Evolutionary conservation across 2,888 invertebrate genomes (phyloP), one percentile per base, ranked within the genome.

Genomic region (Pyrochroa serraticornis): DNA sequence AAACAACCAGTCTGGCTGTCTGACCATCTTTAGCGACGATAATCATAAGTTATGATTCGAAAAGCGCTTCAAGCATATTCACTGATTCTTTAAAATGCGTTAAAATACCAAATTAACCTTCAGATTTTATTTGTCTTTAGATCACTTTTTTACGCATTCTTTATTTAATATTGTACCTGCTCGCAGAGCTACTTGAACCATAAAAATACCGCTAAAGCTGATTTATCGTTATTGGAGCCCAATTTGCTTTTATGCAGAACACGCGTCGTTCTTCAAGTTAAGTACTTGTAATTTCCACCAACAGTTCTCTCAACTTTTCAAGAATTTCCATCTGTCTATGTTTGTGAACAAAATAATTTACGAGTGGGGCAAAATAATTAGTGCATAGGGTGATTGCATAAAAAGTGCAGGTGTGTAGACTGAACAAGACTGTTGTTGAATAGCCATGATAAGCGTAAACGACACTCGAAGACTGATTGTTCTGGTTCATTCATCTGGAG

Each of bases 401-500:
- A 58, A 58, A 47, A 33, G 36, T 58, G 52, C 52, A 52, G 52
- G 52, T 52, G 58, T 58, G 58, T 52, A 48, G 48, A 51, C 48
- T 38, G 34, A 58, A 30, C 39, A 52, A 45, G 45, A 45, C 57
- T 58, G 45, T 51, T 51, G 45, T 39, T 52, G 43, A 48, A 58
- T 58, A 51, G 60, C 56, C n/a, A 53, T 57, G 57, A 60, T 57
- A 60, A 56, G 46, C 56, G 56, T 56, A 56, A 63, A 58, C 61
- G 63, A 65, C 65, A 65, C 65, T 60, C 61, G 56, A 60, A 61
- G 52, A 56, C 61, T 53, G 57, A 63, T 65, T 65, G 65, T 65
- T 65, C 65, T 62, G 59, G 62, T 65, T 65, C 65, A 65, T 65
- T 63, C 60, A 65, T 65, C 58, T 62, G 62, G 54, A 63, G 58